Percentiles rank a stretch among this genome's conserved stretches.
Evolutionary conservation across 2,113 vertebrate species (phyloP).

Genomic region (Mobula hypostoma): DNA sequence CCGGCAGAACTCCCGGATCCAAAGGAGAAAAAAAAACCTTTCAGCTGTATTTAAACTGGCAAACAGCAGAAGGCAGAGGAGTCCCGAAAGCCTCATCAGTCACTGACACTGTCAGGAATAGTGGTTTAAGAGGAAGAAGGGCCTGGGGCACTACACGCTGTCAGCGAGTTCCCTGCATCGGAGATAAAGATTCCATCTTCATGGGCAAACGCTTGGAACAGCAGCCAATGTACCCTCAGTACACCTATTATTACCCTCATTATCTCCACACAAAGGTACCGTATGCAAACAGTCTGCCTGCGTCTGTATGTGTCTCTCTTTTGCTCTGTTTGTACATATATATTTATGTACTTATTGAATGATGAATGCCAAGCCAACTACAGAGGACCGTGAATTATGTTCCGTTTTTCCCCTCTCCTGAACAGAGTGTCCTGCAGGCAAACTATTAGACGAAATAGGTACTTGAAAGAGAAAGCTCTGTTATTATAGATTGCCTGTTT

Average conservation of each 20-base stretch:
- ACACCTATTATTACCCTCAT: constrained; percentile 96
- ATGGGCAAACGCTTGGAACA: constrained; percentile 99
- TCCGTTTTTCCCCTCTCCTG: constrained; percentile 27
- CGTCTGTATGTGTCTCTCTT: background rate
- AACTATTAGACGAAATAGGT: constrained; percentile 22
- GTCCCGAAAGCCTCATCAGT: constrained; percentile 56
- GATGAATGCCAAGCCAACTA: constrained; percentile 42
- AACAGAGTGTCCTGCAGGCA: constrained; percentile 16
- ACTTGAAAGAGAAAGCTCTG: background rate
- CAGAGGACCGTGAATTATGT: constrained; percentile 42
- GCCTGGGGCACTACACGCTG: constrained; percentile 64
- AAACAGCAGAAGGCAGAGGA: constrained; percentile 53
- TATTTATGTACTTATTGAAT: constrained; percentile 48
- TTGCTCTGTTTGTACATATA: background rate
- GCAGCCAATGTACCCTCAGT: constrained; percentile 98
- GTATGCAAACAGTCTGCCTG: constrained; percentile 41
- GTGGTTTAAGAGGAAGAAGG: constrained; percentile 60
- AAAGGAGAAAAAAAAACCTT: constrained; percentile 37
- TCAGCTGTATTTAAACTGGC: constrained; percentile 53
- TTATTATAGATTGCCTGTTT: constrained; percentile 22
- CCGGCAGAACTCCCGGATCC: constrained; percentile 44
- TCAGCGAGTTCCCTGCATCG: constrained; percentile 75
- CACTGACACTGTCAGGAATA: constrained; percentile 64
- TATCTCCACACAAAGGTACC: constrained; percentile 97
- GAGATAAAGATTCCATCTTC: constrained; percentile 94